Evolutionary conservation across 2,113 vertebrate genomes (phyloP), one percentile per base, ranked within the genome.

Genomic region (Pelvicachromis taeniatus): DNA sequence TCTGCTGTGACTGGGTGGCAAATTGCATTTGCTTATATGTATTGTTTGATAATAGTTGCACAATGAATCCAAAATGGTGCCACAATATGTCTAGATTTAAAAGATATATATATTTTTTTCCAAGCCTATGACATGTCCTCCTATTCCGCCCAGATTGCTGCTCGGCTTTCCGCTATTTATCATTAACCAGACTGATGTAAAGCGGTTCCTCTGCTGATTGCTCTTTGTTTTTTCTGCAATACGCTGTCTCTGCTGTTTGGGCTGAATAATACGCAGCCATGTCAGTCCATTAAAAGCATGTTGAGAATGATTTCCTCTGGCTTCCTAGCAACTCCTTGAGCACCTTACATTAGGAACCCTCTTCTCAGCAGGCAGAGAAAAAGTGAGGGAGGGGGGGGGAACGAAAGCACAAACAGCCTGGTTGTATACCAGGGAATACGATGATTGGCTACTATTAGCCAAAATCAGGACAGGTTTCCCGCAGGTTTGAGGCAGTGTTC

Each of bases 291-390:
- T 93, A 85, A 86, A 88, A 87, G 80, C 85, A 65, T 52, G 81
- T 73, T 80, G 68, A 89, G 90, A 89, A 87, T 81, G 53, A 82
- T 77, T 50, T 80, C 84, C 45, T 59, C 7, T 10, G 77, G 94
- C 91, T 91, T 91, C 95, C 92, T 93, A 94, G 95, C 95, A 96
- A 96, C 95, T 82, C 85, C 68, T 53, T 9, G 73, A 92, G 92
- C 84, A 82, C 80, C 73, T 90, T 45, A 75, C 88, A 87, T 91
- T 82, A 93, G 80, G 83, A 78, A 21, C 33, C 63, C 42, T 86
- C 79, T 83, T 31, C 63, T 88, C 68, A 84, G 83, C 81, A 21
- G 70, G 81, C 68, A 26, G 61, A 81, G 73, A 40, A 75, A 83
- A 75, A 21, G 50, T 58, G 82, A 11, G 40, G n/a, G n/a, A 3